phyloP scores from a whole-genome alignment of 2,113 vertebrate species.

The Equus przewalskii region DNA sequence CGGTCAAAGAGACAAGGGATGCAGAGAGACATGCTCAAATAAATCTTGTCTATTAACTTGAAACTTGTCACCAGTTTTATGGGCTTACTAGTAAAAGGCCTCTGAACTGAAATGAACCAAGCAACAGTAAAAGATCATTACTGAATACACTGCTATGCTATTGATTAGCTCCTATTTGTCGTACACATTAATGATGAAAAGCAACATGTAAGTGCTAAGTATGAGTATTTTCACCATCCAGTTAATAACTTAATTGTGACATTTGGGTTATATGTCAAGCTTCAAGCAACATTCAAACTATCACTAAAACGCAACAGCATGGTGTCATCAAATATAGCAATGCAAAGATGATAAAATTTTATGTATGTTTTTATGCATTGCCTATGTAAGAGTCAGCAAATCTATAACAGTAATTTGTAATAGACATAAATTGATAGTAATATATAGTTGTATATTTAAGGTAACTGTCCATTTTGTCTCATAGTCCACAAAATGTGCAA shows the following conservation, averaged over 20 bases:
- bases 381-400: slow-evolving; percentile 85
- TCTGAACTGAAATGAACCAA: slow-evolving; percentile 74
- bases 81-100: slow-evolving; percentile 71
- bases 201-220: slow-evolving; percentile 71
- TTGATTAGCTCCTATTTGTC: slow-evolving; percentile 78
- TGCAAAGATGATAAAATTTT: slow-evolving; percentile 81
- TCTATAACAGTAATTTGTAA: slow-evolving; percentile 83
- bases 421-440: slow-evolving; percentile 84
- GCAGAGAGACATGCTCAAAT: background rate
- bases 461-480: slow-evolving; percentile 71
- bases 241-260: slow-evolving; percentile 83
- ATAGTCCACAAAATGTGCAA: slow-evolving; percentile 74
- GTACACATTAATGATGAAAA: slow-evolving; percentile 68
- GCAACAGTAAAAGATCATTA: slow-evolving; percentile 68
- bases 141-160: slow-evolving; percentile 47
- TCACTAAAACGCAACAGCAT: slow-evolving; percentile 57
- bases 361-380: slow-evolving; percentile 84
- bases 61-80: slow-evolving; percentile 72
- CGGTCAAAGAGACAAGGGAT: background rate
- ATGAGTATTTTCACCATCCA: slow-evolving; percentile 65
- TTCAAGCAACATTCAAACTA: slow-evolving; percentile 69
- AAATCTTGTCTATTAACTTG: slow-evolving; percentile 76
- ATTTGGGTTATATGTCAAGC: slow-evolving; percentile 74
- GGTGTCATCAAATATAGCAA: slow-evolving; percentile 20
- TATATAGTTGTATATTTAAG: slow-evolving; percentile 77